Conservation (phyloP, 2,113 vertebrate species). For the Calypte anna region DNA sequence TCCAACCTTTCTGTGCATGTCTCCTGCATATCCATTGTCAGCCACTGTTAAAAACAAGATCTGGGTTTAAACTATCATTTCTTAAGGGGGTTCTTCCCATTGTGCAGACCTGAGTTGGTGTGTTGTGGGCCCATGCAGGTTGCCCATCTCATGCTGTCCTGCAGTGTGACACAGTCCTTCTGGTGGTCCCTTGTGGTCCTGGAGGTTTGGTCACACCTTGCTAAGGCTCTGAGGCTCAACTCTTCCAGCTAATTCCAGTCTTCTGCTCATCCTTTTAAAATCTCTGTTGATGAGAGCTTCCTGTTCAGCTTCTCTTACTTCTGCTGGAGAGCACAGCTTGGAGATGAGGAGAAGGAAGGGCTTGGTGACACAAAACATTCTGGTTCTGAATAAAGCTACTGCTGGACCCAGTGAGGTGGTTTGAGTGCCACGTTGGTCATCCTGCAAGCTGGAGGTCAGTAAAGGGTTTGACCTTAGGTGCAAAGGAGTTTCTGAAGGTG, state of each 20-base stretch:
- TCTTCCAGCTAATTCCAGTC: not conserved
- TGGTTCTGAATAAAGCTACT: not conserved
- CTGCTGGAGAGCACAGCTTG: not conserved
- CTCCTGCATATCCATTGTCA: not conserved
- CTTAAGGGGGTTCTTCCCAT: not conserved
- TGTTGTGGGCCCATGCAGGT: rapidly evolving
- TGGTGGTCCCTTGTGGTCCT: not conserved
- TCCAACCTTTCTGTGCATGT: not conserved
- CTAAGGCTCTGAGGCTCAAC: not conserved
- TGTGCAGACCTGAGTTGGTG: rapidly evolving
- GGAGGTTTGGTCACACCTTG: not conserved
- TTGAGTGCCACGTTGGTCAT: not conserved
- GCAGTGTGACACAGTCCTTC: not conserved
- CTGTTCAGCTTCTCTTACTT: not conserved
- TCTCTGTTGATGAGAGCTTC: not conserved
- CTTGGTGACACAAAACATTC: rapidly evolving
- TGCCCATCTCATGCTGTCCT: not conserved
- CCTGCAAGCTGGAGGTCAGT: not conserved
- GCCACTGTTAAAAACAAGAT: not conserved
- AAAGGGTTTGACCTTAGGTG: not conserved
- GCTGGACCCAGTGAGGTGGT: rapidly evolving
- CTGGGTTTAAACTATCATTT: not conserved
- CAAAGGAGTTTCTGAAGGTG: not conserved
- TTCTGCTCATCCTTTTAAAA: not conserved
- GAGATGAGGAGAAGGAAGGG: not conserved